Conservation (phyloP, 2,888 invertebrate species). For the Scelioninae gen. 1 region DNA sequence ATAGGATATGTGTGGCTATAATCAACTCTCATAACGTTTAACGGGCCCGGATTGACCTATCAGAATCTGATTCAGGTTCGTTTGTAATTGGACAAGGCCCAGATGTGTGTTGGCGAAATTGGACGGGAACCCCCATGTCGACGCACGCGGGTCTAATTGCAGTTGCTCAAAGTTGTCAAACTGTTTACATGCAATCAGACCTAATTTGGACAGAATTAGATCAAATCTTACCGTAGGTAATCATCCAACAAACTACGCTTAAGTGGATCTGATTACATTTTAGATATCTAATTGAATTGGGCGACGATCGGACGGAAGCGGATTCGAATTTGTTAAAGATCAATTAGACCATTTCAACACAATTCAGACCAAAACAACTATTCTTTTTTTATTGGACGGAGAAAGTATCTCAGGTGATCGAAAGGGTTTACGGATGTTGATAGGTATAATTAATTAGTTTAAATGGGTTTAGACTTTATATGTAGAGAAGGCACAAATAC, state of each 20-base stretch:
- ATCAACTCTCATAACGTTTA: constrained; percentile 23
- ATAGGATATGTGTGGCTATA: constrained; percentile 1
- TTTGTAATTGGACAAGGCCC: constrained; percentile 33
- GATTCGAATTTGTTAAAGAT: constrained; percentile 12
- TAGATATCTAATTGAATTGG: constrained; percentile 45
- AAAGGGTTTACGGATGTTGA: no score
- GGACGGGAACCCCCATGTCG: constrained; percentile 1
- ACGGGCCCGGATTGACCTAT: constrained; percentile 30
- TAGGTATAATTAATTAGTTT: no score
- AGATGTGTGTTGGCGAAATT: not conserved
- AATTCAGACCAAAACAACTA: not conserved
- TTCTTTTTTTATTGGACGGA: not conserved
- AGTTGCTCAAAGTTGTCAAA: constrained; percentile 47
- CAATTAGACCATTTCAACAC: constrained; percentile 22
- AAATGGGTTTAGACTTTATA: no score
- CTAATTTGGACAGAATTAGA: constrained; percentile 58
- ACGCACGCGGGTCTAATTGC: constrained; percentile 30
- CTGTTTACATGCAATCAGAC: constrained; percentile 62
- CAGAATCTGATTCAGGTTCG: constrained; percentile 9
- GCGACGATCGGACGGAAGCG: constrained; percentile 18
- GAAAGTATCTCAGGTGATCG: no score
- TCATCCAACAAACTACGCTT: constrained; percentile 35
- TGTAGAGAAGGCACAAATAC: no score
- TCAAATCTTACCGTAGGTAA: constrained; percentile 51
- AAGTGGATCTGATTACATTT: constrained; percentile 36